Evolutionary conservation across 1,140 invertebrate genomes (phyloP).

Genomic region (Venturia canescens): DNA sequence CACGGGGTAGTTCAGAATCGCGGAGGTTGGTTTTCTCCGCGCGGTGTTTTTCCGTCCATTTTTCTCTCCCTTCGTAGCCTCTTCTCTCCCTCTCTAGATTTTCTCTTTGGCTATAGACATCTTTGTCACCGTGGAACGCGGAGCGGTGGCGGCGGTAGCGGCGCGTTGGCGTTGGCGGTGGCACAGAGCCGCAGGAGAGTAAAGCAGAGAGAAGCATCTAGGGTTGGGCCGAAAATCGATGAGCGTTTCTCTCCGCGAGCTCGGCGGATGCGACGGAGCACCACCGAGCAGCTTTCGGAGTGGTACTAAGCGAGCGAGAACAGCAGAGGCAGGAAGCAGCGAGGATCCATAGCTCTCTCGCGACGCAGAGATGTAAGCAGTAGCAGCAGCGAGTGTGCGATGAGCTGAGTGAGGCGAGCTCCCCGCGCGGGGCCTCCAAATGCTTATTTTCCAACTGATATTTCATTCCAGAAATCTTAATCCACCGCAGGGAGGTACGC

Average conservation of each 20-base stretch:
- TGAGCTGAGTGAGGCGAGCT: too few species aligned
- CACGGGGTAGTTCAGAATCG: not conserved
- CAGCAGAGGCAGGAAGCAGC: too few species aligned
- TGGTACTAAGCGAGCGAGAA: too few species aligned
- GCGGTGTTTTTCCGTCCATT: constrained; percentile 16
- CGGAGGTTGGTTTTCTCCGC: constrained; percentile 8
- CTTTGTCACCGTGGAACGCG: not conserved
- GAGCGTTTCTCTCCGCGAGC: constrained; percentile 31
- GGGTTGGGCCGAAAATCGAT: constrained; percentile 47
- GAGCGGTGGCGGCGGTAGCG: not conserved
- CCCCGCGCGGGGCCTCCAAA: too few species aligned
- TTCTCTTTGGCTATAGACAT: constrained; percentile 1
- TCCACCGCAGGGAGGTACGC: too few species aligned
- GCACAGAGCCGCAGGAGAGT: not conserved
- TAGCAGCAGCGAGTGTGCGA: too few species aligned
- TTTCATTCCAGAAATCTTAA: too few species aligned
- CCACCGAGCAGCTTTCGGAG: not conserved
- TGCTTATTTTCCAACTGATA: too few species aligned
- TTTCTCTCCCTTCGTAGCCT: constrained; percentile 1
- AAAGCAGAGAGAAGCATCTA: constrained; percentile 24
- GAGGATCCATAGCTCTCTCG: too few species aligned
- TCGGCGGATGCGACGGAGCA: constrained; percentile 14
- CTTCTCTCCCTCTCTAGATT: constrained; percentile 4
- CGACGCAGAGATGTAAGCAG: not conserved
- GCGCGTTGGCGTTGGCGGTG: too few species aligned